Evolutionary conservation across 2,888 invertebrate genomes (phyloP).

Genomic region (Pterostichus madidus): DNA sequence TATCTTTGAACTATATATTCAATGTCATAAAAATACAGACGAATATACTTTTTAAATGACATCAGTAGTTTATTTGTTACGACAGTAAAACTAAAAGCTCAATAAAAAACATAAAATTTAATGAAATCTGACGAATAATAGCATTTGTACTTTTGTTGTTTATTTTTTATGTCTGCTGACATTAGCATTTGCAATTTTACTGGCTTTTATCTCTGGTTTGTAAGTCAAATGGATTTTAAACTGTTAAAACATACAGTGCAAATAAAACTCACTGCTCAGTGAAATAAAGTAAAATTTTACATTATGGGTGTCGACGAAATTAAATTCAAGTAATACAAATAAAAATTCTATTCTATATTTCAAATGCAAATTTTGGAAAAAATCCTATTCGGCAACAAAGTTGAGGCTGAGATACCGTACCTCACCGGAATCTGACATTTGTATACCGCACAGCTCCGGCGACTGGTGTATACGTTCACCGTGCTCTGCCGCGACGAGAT

Average conservation of each 20-base stretch:
- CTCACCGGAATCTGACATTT: background rate
- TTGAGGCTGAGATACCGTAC: background rate
- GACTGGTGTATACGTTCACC: background rate
- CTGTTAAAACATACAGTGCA: no score
- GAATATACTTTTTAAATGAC: no score
- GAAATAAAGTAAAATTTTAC: no score
- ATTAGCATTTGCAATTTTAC: background rate
- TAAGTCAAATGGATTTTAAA: no score
- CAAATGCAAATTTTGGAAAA: background rate
- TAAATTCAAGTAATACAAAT: no score
- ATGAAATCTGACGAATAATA: background rate
- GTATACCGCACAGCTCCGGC: background rate
- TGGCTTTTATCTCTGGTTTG: background rate
- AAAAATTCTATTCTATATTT: no score
- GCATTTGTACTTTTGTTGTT: no score
- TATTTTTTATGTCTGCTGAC: background rate
- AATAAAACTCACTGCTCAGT: no score
- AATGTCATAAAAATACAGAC: no score
- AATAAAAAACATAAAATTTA: background rate
- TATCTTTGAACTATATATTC: no score
- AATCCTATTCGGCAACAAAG: background rate
- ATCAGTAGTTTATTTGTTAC: no score
- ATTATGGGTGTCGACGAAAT: no score
- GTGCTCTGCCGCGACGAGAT: background rate
- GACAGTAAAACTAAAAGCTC: background rate